Evolutionary conservation across 2,888 invertebrate species (phyloP), one percentile per base, ranked within the genome.

Genomic region (Nomada ferruginata): DNA sequence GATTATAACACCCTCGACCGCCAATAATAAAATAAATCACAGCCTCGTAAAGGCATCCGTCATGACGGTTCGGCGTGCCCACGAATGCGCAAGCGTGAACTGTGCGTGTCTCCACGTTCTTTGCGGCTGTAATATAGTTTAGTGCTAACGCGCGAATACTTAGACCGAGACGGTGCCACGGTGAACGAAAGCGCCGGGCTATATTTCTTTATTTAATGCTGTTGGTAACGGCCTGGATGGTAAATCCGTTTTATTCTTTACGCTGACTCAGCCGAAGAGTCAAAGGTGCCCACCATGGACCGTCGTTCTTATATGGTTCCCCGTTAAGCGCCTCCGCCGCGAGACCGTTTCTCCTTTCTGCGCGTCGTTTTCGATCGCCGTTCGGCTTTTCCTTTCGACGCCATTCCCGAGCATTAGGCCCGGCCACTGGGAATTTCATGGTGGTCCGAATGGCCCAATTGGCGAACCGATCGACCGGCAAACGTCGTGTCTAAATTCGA

Each of bases 131-230:
- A 90, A 89, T 91, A 90, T 90, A 89, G 91, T 92, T 92, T 92
- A 91, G 91, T 91, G 89, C 88, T 88, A 91, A 90, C 90, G 89
- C 90, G 89, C 91, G 90, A 91, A 90, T 90, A 90, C 90, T 91
- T 91, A 91, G 90, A 68, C 81, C 84, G 87, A 85, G 89, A 84
- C 79, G 83, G 85, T 76, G 85, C 74, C 86, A 79, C 85, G 88
- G 87, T 89, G 90, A 89, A 86, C 90, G 85, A 88, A 90, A 91
- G 88, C 84, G 80, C 82, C 76, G 78, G 88, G 92, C 92, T 91
- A 92, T 92, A 92, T 92, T 92, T 92, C 92, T 92, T 92, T 91
- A 92, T 92, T 92, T 92, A 92, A 92, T 91, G 91, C 86, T 90
- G 89, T 89, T 83, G 86, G 90, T 92, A 92, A 90, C 90, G 90